Base-by-base conservation (phyloP, 2,888 invertebrate species). In the Griposia aprilina region DNA sequence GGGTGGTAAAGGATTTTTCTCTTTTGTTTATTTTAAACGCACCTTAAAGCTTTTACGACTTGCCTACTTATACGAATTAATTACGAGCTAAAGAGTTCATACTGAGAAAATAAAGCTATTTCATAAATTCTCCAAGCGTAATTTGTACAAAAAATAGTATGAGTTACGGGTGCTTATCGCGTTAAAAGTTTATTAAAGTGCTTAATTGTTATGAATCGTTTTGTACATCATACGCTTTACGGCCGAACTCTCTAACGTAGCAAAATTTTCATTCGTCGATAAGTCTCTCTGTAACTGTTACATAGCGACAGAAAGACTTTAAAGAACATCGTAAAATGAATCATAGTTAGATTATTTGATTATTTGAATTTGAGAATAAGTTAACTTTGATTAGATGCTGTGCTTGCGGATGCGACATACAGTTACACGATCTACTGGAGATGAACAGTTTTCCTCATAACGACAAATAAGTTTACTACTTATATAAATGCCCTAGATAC, bases 21-120 rank as follows among this genome's bases (percentile, higher is more conserved):
- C 1, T 41, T 36, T 80, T 8, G 23, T 45, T 57, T 69, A n/a
- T 55, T 70, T n/a, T 81, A 75, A 67, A 85, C 76, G 26, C 60
- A 62, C 66, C 82, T 52, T 81, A 66, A 82, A 59, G 50, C 70
- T 74, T 71, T 89, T 80, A 78, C 72, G 76, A 78, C 75, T 80
- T 70, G 67, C 74, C 69, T 86, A 69, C 72, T 72, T 50, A 78
- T 77, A 71, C 63, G 76, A 86, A 88, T 82, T 81, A 86, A 88
- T 88, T 81, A 88, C 71, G 30, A 81, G 45, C 75, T 73, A 80
- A 76, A 81, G 57, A 85, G 76, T 78, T 80, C 50, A 72, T 72
- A 75, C 68, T 75, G 41, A 66, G 73, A 85, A 77, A 59, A 78
- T 68, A 80, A 80, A 82, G 62, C 77, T 62, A 66, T 76, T 66